Evolutionary conservation across 2,888 invertebrate species (phyloP).

Genomic region (Penaeus monodon): DNA sequence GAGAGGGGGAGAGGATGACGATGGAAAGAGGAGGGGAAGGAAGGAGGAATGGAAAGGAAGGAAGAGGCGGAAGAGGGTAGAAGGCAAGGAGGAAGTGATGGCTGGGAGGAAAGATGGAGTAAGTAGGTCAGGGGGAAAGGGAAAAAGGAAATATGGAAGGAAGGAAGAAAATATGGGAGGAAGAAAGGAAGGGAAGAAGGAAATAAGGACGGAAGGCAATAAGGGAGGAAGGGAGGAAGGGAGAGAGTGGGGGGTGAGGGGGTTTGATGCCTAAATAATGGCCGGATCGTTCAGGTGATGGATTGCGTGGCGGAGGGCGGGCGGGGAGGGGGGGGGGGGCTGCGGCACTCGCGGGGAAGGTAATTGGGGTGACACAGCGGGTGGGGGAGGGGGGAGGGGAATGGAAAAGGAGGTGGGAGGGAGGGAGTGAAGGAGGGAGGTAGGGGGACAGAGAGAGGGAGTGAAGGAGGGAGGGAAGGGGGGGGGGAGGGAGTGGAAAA

Average conservation of each 20-base stretch:
- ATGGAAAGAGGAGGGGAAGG: background rate
- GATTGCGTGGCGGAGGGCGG: background rate
- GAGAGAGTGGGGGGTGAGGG: background rate
- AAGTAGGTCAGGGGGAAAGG: background rate
- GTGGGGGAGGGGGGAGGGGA: background rate
- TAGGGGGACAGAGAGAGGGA: background rate
- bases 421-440: background rate
- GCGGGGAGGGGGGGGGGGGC: background rate
- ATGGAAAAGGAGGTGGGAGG: background rate
- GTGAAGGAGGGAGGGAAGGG: background rate
- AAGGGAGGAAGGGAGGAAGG: background rate
- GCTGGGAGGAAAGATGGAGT: background rate
- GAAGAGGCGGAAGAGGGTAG: too few species aligned
- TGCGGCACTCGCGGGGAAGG: too few species aligned
- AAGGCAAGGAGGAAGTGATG: background rate
- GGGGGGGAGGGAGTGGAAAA: background rate
- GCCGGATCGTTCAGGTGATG: background rate
- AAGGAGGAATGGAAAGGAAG: background rate
- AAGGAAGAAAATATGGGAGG: background rate
- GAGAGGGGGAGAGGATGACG: too few species aligned
- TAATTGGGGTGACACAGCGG: too few species aligned
- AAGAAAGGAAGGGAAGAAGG: background rate
- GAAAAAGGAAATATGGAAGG: slow-evolving; percentile 1
- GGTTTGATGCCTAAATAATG: background rate
- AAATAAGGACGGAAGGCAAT: background rate